Evolutionary conservation across 2,113 vertebrate genomes (phyloP).

Genomic region (Zootoca vivipara): DNA sequence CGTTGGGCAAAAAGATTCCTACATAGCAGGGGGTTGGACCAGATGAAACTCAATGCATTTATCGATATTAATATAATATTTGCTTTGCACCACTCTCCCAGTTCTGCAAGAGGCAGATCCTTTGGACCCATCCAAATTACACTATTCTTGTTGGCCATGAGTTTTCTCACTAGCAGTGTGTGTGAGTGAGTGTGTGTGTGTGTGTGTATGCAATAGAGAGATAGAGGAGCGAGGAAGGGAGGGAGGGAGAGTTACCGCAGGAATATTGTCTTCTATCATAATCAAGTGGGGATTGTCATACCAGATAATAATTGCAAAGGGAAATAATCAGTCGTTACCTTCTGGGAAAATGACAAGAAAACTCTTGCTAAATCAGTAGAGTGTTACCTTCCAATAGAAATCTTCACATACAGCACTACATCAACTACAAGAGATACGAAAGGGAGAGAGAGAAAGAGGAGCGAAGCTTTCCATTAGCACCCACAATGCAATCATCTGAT

Average conservation of each 20-base stretch:
- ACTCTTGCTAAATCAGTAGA: neutral
- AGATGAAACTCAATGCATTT: too few species aligned
- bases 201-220: too few species aligned
- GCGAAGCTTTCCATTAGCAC: too few species aligned
- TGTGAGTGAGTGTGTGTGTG: too few species aligned
- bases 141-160: neutral
- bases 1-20: too few species aligned
- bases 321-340: neutral
- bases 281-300: neutral
- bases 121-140: neutral
- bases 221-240: neutral
- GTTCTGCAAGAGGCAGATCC: too few species aligned
- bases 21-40: too few species aligned
- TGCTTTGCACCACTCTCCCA: too few species aligned
- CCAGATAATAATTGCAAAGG: neutral
- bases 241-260: neutral
- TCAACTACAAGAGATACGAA: neutral
- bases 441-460: too few species aligned
- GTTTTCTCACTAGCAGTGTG: neutral
- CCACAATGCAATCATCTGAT: too few species aligned
- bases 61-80: too few species aligned
- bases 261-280: neutral
- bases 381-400: neutral
- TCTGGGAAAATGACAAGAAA: neutral
- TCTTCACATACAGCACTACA: neutral